Percentiles rank a stretch among this genome's conserved stretches.
Conservation (phyloP, 2,113 vertebrate genomes). For the Labeo catla region DNA sequence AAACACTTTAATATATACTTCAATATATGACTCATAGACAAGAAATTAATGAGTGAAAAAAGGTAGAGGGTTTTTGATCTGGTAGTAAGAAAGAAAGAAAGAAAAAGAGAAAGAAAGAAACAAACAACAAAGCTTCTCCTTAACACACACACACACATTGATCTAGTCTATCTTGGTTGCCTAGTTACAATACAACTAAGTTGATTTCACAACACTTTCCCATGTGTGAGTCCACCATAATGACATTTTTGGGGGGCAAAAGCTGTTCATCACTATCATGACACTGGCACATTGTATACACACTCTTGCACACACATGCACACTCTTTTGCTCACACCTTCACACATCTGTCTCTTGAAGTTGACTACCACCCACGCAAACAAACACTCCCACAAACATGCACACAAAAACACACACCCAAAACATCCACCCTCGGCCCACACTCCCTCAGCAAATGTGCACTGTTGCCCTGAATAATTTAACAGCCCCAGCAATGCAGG, state of each 20-base stretch:
- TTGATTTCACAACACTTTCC: constrained; percentile 20
- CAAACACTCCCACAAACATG: constrained; percentile 11
- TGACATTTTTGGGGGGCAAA: neutral
- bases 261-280: constrained; percentile 5
- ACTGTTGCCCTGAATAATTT: constrained; percentile 56
- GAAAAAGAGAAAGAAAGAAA: constrained; percentile 54
- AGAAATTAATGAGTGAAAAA: neutral
- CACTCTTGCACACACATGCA: neutral
- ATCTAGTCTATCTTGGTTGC: neutral
- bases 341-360: neutral
- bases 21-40: neutral
- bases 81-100: neutral
- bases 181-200: constrained; percentile 15
- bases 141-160: neutral
- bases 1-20: neutral
- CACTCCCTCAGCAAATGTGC: constrained; percentile 35
- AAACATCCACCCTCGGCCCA: constrained; percentile 34
- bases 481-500: constrained; percentile 41
- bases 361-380: neutral
- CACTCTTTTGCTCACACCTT: neutral
- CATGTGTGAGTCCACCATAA: neutral
- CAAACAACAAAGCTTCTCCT: neutral
- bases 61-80: neutral
- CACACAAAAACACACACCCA: constrained; percentile 26
- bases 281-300: neutral